Base-by-base conservation (phyloP, 1,140 invertebrate genomes). In the Chironomus tepperi region DNA sequence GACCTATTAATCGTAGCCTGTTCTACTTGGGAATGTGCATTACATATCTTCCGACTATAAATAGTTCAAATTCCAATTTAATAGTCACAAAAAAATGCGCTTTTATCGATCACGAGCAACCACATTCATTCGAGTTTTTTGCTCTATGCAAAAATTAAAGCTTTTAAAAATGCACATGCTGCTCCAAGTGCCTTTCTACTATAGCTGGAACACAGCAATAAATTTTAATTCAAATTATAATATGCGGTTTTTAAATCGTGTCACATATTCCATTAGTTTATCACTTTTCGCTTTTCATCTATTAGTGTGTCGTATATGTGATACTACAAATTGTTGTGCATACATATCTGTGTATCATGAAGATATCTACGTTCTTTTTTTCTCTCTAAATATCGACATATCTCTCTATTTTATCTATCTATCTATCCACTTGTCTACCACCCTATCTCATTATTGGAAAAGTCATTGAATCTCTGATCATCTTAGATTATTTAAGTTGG, bases 211-310 rank as follows among this genome's bases (percentile, higher is more conserved):
- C 9, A 70, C n/a, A 70, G 65, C 65, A 70, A 70, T 70, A 70
- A 70, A 70, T 70, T 70, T 70, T 70, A 70, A 70, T 70, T 70
- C 65, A 70, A 70, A 70, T 57, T 57, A 57, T 70, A 70, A 19
- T 70, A 18, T 70, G 65, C 18, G 65, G 65, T 18, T 70, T 70
- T 70, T 70, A 21, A 70, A 70, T 18, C 65, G 18, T 70, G 65
- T 70, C 65, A 70, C 65, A 70, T 70, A 70, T 70, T 70, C 65
- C 65, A 70, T 70, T 70, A 70, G 65, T 70, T 70, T 70, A 70
- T 70, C 65, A 70, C 65, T 70, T 70, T 70, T 70, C 18, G 8
- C 3, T 18, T 70, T 18, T 70, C 19, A 70, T 57, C 47, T 57
- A 57, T 57, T 57, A 57, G 5, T 57, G 12, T 57, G 47, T 9